These are phyloP conservation scores for Hyppa rectilinea DNA, from an alignment of 2,888 invertebrate genomes.

Conservation along the genomic window DNA sequence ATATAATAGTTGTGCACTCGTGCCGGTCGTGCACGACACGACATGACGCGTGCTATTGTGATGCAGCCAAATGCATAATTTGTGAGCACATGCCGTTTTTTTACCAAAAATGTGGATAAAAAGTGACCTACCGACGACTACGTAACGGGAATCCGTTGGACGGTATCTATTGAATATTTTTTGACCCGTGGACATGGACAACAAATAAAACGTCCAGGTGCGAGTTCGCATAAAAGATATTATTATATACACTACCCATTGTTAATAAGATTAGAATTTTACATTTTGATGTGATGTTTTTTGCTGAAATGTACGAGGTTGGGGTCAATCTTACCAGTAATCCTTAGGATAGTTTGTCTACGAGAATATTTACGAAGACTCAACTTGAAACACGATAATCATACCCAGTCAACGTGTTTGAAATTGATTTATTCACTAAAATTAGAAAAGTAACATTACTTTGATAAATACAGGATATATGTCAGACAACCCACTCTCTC, in stretches of 20 bases:
- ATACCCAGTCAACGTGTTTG: background rate
- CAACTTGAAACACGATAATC: constrained; percentile 4
- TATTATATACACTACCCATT: constrained; percentile 71
- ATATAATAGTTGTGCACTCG: constrained; percentile 79
- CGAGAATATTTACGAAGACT: background rate
- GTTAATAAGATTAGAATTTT: constrained; percentile 68
- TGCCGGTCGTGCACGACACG: constrained; percentile 72
- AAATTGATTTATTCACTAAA: constrained; percentile 1
- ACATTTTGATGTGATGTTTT: constrained; percentile 62
- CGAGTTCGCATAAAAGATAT: constrained; percentile 80
- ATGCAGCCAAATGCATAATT: constrained; percentile 89
- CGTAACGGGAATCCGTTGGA: constrained; percentile 85
- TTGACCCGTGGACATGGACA: constrained; percentile 86
- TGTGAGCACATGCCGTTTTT: constrained; percentile 89
- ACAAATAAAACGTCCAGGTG: constrained; percentile 87
- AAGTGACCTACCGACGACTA: constrained; percentile 86
- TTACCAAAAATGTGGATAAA: constrained; percentile 80
- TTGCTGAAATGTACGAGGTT: constrained; percentile 51
- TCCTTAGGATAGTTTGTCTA: constrained; percentile 13
- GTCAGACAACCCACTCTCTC: constrained; percentile 16
- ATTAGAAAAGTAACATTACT: background rate
- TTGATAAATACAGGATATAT: background rate
- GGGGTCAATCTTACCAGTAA: constrained; percentile 54
- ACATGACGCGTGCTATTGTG: constrained; percentile 81
- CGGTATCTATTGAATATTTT: constrained; percentile 85